Evolutionary conservation across 2,797 vertebrate genomes (phyloP).

Genomic region (Cottoperca gobio): DNA sequence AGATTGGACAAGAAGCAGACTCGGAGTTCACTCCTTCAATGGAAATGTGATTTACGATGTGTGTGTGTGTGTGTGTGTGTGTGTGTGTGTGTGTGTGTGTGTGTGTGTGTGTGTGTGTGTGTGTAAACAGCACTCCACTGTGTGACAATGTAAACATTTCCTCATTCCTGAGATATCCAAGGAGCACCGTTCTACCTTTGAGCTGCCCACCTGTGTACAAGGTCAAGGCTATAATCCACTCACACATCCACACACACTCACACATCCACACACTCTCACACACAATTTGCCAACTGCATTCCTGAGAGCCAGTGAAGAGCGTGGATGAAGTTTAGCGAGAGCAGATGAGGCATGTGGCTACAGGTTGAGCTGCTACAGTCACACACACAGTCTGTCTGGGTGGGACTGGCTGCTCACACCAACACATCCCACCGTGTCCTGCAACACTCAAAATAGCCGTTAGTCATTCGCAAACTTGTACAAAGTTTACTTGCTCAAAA

Average conservation of each 20-base stretch:
- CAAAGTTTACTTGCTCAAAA: background rate
- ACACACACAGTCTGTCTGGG: slow-evolving; percentile 23
- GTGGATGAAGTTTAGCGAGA: slow-evolving; percentile 37
- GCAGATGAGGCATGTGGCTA: slow-evolving; percentile 69
- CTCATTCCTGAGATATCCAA: slow-evolving; percentile 61
- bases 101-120: slow-evolving; percentile 20
- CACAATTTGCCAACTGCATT: slow-evolving; percentile 54
- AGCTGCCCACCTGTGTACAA: slow-evolving; percentile 63
- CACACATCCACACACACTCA: background rate
- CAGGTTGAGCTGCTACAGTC: slow-evolving; percentile 53
- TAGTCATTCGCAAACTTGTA: slow-evolving; percentile 5
- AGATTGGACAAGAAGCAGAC: slow-evolving; percentile 41
- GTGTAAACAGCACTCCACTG: slow-evolving; percentile 44
- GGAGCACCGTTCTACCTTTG: slow-evolving; percentile 46
- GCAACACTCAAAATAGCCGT: background rate
- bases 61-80: slow-evolving; percentile 14
- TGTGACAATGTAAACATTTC: slow-evolving; percentile 72
- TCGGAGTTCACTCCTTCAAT: slow-evolving; percentile 32
- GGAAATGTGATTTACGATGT: slow-evolving; percentile 54
- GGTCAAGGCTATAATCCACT: slow-evolving; percentile 55
- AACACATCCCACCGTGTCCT: background rate
- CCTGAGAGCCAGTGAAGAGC: slow-evolving; percentile 48
- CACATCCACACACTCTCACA: background rate
- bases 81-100: slow-evolving; percentile 2
- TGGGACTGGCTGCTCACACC: slow-evolving; percentile 42